A percentile compares a stretch with the other conserved stretches of the same genome.
Conservation (phyloP, 2,888 invertebrate species). For the Tridacna crocea region DNA sequence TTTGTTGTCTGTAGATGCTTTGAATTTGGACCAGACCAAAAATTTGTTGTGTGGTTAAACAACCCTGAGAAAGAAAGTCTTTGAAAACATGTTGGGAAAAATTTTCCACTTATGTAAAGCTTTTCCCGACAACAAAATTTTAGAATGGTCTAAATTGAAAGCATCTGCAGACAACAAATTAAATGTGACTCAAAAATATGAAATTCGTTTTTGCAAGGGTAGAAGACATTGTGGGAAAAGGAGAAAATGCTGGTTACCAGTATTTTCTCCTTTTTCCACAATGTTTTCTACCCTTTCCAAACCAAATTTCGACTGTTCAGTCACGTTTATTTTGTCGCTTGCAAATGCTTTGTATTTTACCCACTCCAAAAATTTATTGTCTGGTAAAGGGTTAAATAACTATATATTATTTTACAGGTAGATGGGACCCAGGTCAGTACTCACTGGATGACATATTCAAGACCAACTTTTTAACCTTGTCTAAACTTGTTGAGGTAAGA, state of each 20-base stretch:
- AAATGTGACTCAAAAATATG: not conserved
- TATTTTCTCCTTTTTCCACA: conserved; percentile 1
- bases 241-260: not conserved
- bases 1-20: not conserved
- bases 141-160: too few species aligned
- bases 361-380: not conserved
- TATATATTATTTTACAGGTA: conserved; percentile 74
- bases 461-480: conserved; percentile 86
- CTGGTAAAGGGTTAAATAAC: too few species aligned
- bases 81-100: too few species aligned
- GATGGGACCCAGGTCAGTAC: conserved; percentile 83
- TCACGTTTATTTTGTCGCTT: not conserved
- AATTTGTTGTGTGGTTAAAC: not conserved
- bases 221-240: not conserved
- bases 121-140: too few species aligned
- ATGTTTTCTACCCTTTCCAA: not conserved
- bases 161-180: too few species aligned
- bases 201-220: not conserved
- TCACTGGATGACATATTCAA: conserved; percentile 86
- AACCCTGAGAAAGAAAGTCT: too few species aligned
- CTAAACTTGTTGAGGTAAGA: conserved; percentile 84
- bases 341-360: not conserved
- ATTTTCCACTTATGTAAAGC: too few species aligned
- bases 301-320: not conserved
- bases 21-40: not conserved